Conservation (phyloP, 2,113 vertebrate species). For the Passerina amoena region DNA sequence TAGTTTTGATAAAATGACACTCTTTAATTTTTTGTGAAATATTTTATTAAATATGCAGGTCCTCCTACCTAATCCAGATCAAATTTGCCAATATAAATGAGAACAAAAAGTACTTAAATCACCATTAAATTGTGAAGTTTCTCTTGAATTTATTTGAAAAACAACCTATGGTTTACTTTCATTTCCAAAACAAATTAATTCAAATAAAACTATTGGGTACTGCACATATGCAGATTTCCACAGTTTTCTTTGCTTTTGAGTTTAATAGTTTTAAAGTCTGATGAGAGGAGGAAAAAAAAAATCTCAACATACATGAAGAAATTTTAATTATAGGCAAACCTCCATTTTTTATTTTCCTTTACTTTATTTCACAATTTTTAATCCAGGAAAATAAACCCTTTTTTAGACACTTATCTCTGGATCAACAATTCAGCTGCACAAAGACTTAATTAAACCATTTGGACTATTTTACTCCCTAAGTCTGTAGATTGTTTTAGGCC, state of each 20-base stretch:
- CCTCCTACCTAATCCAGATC: background rate
- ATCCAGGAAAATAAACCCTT: background rate
- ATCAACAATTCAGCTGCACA: background rate
- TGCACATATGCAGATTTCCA: background rate
- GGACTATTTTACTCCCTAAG: background rate
- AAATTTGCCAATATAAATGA: background rate
- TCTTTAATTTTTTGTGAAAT: background rate
- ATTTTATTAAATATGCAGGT: background rate
- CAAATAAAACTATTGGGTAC: background rate
- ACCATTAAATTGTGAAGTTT: background rate
- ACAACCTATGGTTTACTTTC: background rate
- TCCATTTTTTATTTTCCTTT: background rate
- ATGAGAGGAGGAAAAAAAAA: background rate
- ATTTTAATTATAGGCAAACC: background rate
- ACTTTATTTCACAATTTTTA: background rate
- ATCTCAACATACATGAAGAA: background rate
- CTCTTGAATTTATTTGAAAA: background rate
- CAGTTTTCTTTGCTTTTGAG: background rate
- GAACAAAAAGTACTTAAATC: background rate
- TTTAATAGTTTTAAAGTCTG: background rate
- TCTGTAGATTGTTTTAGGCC: background rate
- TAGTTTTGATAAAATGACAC: background rate
- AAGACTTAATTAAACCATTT: background rate
- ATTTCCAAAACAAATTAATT: background rate
- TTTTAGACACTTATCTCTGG: background rate